Evolutionary conservation across 2,113 vertebrate species (phyloP).

Genomic region (Psammodynastes pulverulentus): DNA sequence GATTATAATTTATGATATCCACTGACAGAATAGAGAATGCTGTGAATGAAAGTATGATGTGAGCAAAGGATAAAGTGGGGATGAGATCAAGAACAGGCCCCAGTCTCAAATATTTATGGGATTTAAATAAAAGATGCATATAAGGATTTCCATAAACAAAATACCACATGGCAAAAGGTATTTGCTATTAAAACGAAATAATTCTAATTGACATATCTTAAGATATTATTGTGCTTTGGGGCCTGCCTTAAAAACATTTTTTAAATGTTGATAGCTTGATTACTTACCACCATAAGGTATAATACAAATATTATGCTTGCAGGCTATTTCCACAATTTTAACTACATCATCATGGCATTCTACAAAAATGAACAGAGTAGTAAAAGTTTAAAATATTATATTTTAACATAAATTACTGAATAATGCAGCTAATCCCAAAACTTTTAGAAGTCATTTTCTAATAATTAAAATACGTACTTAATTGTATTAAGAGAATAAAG

Average conservation of each 20-base stretch:
- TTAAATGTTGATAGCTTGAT: slow-evolving; percentile 29
- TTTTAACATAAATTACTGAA: not conserved
- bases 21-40: not conserved
- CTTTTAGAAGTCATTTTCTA: not conserved
- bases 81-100: not conserved
- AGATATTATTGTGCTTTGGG: not conserved
- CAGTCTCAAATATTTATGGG: not conserved
- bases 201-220: not conserved
- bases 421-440: not conserved
- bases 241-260: not conserved
- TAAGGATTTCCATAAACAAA: not conserved
- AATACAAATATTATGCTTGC: slow-evolving; percentile 93
- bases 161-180: not conserved
- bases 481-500: not conserved
- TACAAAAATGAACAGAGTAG: slow-evolving; percentile 61
- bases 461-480: not conserved
- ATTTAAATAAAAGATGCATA: not conserved
- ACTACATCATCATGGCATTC: slow-evolving; percentile 93
- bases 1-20: slow-evolving; percentile 1
- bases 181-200: not conserved
- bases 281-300: slow-evolving; percentile 95
- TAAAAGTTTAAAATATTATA: slow-evolving; percentile 29
- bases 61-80: not conserved
- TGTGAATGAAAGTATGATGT: not conserved
- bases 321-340: slow-evolving; percentile 92